Evolutionary conservation across 2,888 invertebrate genomes (phyloP).

Genomic region (Ischnura elegans): DNA sequence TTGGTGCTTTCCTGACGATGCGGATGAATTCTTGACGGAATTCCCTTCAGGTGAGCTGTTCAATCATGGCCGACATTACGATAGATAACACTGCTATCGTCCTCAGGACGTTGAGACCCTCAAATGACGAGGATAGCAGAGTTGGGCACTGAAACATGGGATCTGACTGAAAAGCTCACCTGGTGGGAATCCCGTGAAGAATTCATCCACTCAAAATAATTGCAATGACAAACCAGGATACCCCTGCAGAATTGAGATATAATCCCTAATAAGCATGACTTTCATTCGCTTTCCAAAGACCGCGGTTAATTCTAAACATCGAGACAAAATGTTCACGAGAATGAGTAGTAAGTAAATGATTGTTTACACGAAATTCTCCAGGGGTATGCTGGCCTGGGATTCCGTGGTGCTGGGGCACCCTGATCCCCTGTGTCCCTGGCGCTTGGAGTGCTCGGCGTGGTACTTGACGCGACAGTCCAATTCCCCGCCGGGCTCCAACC

Average conservation of each 20-base stretch:
- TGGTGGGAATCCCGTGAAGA: too few species aligned
- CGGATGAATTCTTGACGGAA: too few species aligned
- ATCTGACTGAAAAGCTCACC: too few species aligned
- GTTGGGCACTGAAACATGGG: too few species aligned
- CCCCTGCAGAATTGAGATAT: not conserved
- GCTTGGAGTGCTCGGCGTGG: slow-evolving; percentile 32
- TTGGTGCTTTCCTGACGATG: too few species aligned
- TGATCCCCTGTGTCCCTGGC: slow-evolving; percentile 53
- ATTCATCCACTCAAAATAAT: too few species aligned
- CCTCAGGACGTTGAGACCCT: too few species aligned
- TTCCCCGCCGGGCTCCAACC: slow-evolving; percentile 55
- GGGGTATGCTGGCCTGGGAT: slow-evolving; percentile 66
- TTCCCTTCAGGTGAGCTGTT: too few species aligned
- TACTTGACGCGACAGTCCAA: slow-evolving; percentile 47
- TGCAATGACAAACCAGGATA: too few species aligned
- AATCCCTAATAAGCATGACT: not conserved
- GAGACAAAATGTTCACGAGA: not conserved
- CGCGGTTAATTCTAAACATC: not conserved
- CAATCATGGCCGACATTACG: too few species aligned
- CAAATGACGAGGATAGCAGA: too few species aligned
- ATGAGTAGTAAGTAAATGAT: slow-evolving; percentile 56
- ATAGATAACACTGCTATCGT: too few species aligned
- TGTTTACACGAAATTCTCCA: slow-evolving; percentile 65
- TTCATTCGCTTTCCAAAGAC: not conserved
- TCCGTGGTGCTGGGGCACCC: slow-evolving; percentile 66